Evolutionary conservation across 2,113 vertebrate species (phyloP).

Genomic region (Urocitellus parryii): DNA sequence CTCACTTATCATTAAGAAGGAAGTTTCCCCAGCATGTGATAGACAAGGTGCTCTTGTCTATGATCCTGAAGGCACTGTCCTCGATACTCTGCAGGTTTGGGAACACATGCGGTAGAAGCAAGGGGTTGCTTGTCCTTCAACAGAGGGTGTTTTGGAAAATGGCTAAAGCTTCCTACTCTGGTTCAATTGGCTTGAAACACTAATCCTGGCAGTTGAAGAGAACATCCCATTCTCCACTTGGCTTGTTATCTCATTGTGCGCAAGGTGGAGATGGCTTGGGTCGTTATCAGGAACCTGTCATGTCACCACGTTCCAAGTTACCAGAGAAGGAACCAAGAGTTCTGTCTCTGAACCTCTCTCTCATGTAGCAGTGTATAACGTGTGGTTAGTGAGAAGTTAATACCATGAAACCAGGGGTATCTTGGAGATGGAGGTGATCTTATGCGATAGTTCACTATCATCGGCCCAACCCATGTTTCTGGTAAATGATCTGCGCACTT

Average conservation of each 20-base stretch:
- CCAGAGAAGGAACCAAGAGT: not conserved
- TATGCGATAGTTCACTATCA: not conserved
- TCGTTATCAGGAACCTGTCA: not conserved
- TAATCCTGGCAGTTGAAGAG: not conserved
- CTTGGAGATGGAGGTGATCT: not conserved
- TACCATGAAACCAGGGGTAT: not conserved
- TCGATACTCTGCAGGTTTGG: not conserved
- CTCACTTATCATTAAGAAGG: not conserved
- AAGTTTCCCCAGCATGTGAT: not conserved
- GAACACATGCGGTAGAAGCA: not conserved
- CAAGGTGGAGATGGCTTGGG: not conserved
- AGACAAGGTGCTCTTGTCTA: not conserved
- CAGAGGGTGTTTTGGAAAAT: not conserved
- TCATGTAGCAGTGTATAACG: not conserved
- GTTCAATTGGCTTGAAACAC: not conserved
- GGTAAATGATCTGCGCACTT: not conserved
- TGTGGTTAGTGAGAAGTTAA: not conserved
- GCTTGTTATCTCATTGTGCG: not conserved
- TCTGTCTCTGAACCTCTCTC: not conserved
- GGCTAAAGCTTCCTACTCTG: not conserved
- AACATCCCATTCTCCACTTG: not conserved
- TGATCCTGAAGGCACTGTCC: not conserved
- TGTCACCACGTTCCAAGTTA: not conserved
- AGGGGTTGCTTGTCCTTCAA: not conserved
- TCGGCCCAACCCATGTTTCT: not conserved